Evolutionary conservation across 2,797 vertebrate species (phyloP).

Genomic region (Hippopotamyrus pictus): DNA sequence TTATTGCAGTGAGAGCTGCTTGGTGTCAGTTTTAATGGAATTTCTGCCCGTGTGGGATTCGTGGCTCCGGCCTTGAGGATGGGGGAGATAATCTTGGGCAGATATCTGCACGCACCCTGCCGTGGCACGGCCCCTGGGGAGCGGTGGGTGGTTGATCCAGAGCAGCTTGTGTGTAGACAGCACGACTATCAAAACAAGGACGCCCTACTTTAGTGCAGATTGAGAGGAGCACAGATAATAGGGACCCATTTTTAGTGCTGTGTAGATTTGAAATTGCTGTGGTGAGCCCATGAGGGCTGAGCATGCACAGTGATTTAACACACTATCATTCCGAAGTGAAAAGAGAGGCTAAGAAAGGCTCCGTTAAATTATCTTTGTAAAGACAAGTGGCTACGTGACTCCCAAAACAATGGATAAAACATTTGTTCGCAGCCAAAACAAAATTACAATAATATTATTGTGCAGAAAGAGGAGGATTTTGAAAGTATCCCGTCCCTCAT

Average conservation of each 20-base stretch:
- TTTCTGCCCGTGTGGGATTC: neutral
- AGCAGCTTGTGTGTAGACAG: conserved; percentile 4
- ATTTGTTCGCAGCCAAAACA: neutral
- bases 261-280: neutral
- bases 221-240: neutral
- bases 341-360: neutral
- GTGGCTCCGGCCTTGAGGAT: neutral
- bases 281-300: neutral
- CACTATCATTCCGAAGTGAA: neutral
- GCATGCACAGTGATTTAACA: neutral
- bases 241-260: neutral
- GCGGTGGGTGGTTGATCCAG: neutral
- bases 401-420: neutral
- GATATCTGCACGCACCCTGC: neutral
- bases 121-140: neutral
- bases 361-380: neutral
- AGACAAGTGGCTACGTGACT: neutral
- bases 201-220: neutral
- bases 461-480: neutral
- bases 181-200: conserved; percentile 7
- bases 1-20: neutral
- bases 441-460: neutral
- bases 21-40: neutral
- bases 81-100: neutral
- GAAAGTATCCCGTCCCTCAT: neutral